These are phyloP conservation scores for Plemyria rubiginata DNA, from an alignment of 2,888 invertebrate species.

Conservation along the genomic window DNA sequence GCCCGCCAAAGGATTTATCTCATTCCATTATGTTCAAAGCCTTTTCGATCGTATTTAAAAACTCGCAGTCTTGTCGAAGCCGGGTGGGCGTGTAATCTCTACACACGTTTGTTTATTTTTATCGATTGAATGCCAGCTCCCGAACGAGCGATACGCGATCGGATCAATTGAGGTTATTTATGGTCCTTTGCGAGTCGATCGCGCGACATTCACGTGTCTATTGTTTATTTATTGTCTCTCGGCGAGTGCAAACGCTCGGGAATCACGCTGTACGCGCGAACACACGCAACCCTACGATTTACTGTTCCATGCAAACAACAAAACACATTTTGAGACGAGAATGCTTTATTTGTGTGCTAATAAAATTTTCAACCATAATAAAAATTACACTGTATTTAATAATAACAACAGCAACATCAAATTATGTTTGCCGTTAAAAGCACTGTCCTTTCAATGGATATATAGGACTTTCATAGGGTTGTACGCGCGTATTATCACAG, in stretches of 20 bases:
- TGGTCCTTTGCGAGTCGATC: constrained; percentile 48
- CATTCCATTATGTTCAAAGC: constrained; percentile 51
- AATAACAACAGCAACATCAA: constrained; percentile 16
- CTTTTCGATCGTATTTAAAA: constrained; percentile 42
- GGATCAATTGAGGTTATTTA: constrained; percentile 56
- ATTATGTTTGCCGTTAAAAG: constrained; percentile 36
- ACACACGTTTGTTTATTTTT: constrained; percentile 55
- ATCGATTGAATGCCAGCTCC: constrained; percentile 53
- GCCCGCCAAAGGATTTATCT: constrained; percentile 56
- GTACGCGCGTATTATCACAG: not conserved
- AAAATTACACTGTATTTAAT: not conserved
- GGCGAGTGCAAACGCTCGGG: constrained; percentile 31
- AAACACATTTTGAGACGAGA: too few relatives aligned
- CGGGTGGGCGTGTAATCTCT: constrained; percentile 48
- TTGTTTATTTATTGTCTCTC: constrained; percentile 53
- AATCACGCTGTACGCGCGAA: constrained; percentile 24
- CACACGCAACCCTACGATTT: constrained; percentile 38
- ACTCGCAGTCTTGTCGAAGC: constrained; percentile 40
- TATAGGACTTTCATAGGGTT: constrained; percentile 26
- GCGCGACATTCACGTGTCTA: constrained; percentile 49
- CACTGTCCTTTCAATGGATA: constrained; percentile 27
- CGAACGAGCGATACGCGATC: constrained; percentile 46
- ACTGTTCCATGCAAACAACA: constrained; percentile 8
- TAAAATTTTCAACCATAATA: too few relatives aligned
- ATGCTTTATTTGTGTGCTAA: too few relatives aligned